A percentile compares a stretch with the other conserved stretches of the same genome.
These are phyloP conservation scores for Pyrocoelia pectoralis DNA, from an alignment of 2,888 invertebrate species.

Conservation along the genomic window DNA sequence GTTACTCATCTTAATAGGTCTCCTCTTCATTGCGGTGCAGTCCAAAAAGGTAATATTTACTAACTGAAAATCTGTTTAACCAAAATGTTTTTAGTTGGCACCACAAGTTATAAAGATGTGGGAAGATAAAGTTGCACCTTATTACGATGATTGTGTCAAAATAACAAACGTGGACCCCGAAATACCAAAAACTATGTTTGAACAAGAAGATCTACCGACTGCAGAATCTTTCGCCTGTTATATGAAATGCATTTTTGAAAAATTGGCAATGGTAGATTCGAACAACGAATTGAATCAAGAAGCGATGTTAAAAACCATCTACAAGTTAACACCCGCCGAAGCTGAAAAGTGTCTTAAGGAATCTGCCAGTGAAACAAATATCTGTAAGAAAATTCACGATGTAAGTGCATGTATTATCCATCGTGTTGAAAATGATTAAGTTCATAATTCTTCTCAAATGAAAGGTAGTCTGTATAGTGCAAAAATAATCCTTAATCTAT, in stretches of 20 bases:
- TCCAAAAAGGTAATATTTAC: too few species aligned
- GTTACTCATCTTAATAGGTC: too few species aligned
- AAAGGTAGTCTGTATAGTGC: too few species aligned
- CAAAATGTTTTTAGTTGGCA: too few species aligned
- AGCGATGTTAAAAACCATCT: not conserved
- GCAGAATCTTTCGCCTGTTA: not conserved
- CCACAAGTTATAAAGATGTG: too few species aligned
- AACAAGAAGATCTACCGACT: not conserved
- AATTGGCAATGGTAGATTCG: not conserved
- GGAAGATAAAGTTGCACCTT: too few species aligned
- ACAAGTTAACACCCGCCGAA: not conserved
- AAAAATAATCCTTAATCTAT: too few species aligned
- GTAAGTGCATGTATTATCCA: not conserved
- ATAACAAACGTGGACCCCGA: not conserved
- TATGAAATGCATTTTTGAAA: not conserved
- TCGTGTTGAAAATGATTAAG: not conserved
- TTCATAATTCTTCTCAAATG: too few species aligned
- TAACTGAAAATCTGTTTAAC: too few species aligned
- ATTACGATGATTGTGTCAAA: not conserved
- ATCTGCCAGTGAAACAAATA: not conserved
- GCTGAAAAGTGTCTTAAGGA: not conserved
- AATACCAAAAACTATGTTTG: not conserved
- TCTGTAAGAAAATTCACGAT: not conserved
- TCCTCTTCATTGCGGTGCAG: too few species aligned
- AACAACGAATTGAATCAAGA: not conserved